phyloP scores from a whole-genome alignment of 2,113 vertebrate species.

The Myotis yumanensis region DNA sequence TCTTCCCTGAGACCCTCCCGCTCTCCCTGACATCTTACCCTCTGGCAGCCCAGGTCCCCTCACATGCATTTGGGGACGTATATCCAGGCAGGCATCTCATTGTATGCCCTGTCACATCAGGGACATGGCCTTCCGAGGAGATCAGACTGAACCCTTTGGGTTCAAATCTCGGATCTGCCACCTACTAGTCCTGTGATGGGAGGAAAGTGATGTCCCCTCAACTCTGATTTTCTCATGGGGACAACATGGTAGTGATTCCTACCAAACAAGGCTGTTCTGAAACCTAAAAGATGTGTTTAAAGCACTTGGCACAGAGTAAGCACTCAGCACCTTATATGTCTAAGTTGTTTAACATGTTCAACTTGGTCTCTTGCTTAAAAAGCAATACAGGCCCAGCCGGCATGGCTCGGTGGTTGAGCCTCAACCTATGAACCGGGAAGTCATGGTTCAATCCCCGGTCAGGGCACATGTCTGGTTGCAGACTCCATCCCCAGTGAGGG shows the following conservation, averaged over 20 bases:
- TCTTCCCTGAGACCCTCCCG: background rate
- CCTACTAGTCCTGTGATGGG: background rate
- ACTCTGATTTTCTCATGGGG: background rate
- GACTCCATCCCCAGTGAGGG: too few species aligned
- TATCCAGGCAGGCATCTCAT: background rate
- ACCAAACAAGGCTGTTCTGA: background rate
- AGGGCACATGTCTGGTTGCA: too few species aligned
- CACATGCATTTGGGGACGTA: background rate
- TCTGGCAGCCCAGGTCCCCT: background rate
- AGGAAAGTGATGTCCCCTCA: background rate
- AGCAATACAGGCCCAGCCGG: too few species aligned
- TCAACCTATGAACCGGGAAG: too few species aligned
- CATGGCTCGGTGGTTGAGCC: too few species aligned
- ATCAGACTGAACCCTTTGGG: background rate
- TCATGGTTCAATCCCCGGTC: too few species aligned
- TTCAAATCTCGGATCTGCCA: slow-evolving; percentile 12
- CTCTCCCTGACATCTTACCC: background rate
- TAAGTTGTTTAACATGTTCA: background rate
- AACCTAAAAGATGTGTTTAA: background rate
- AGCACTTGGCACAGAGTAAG: background rate
- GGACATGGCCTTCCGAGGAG: background rate
- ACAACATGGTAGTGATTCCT: background rate
- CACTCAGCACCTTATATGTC: background rate
- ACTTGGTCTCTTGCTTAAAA: background rate
- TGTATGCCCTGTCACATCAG: background rate